Base-by-base conservation (phyloP, 2,797 vertebrate species). In the Apogon hyalosoma region DNA sequence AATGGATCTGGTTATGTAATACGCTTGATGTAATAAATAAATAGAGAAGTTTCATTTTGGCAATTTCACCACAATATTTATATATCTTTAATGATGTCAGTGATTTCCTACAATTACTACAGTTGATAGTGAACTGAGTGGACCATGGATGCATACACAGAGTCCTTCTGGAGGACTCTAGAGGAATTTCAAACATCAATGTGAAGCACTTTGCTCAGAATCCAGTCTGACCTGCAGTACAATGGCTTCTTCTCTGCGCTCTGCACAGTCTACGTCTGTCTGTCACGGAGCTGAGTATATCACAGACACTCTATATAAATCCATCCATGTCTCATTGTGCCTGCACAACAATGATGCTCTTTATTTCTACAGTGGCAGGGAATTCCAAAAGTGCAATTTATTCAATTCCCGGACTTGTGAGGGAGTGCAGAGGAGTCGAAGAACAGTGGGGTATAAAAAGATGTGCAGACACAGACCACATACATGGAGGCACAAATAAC, bases 261-360 rank as follows among this genome's bases (percentile, higher is more conserved):
- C 63, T 54, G 62, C 49, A 11, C 55, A 53, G 80, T 79, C 79
- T 78, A 66, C 41, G 52, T 80, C 76, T 39, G 63, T 85, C 84
- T 74, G 85, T 78, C 83, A 77, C 68, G 15, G 76, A 87, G 66
- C 63, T 57, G 84, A 80, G 73, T 64, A 77, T 84, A 86, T 89
- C 88, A 88, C 88, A 86, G 76, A 79, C 73, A 54, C 81, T 79
- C 87, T 78, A 88, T 85, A 90, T 90, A 84, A 92, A 92, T 83
- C 73, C 74, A 65, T 82, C 71, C 77, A 65, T 69, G 83, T 78
- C 80, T 86, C 87, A 90, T 92, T 93, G 90, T 92, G 81, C 66
- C 14, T 7, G 3, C 55, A 7, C 50, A 28, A 94, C 93, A 95
- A 92, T 82, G 88, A 81, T 60, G 41, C 80, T 67, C 89, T 94